These are phyloP conservation scores for Oryzaephilus surinamensis DNA, from an alignment of 1,140 invertebrate species.

Conservation along the genomic window DNA sequence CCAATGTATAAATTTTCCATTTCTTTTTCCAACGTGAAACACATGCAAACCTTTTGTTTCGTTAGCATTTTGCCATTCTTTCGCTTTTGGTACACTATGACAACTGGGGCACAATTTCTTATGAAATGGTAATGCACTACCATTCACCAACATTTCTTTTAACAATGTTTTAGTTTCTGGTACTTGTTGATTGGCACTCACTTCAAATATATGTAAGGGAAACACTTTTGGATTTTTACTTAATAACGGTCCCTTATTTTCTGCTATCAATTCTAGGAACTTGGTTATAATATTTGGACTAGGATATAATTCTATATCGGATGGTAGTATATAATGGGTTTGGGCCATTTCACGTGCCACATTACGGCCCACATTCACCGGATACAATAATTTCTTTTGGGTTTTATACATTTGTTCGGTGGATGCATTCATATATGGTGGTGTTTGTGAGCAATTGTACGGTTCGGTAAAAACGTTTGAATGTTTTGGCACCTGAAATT, in stretches of 20 bases:
- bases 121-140: slow-evolving; percentile 80
- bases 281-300: slow-evolving; percentile 63
- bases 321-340: slow-evolving; percentile 75
- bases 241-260: slow-evolving; percentile 52
- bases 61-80: slow-evolving; percentile 67
- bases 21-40: slow-evolving; percentile 75
- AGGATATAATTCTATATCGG: slow-evolving; percentile 82
- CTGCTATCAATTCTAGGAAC: slow-evolving; percentile 73
- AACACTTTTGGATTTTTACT: slow-evolving; percentile 65
- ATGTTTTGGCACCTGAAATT: slow-evolving; percentile 53
- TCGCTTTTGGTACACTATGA: slow-evolving; percentile 75
- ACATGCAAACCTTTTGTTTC: slow-evolving; percentile 61
- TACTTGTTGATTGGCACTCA: slow-evolving; percentile 57
- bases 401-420: slow-evolving; percentile 62
- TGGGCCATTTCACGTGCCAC: slow-evolving; percentile 69
- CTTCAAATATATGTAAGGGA: slow-evolving; percentile 74
- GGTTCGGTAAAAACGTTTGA: slow-evolving; percentile 47
- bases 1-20: slow-evolving; percentile 72
- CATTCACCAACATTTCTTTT: slow-evolving; percentile 60
- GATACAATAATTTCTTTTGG: slow-evolving; percentile 70
- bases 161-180: slow-evolving; percentile 66
- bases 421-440: slow-evolving; percentile 58
- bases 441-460: slow-evolving; percentile 57
- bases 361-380: slow-evolving; percentile 80
- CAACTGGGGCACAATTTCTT: slow-evolving; percentile 80